Evolutionary conservation across 2,797 vertebrate species (phyloP).

Genomic region (Scolopax bukidnonensis): DNA sequence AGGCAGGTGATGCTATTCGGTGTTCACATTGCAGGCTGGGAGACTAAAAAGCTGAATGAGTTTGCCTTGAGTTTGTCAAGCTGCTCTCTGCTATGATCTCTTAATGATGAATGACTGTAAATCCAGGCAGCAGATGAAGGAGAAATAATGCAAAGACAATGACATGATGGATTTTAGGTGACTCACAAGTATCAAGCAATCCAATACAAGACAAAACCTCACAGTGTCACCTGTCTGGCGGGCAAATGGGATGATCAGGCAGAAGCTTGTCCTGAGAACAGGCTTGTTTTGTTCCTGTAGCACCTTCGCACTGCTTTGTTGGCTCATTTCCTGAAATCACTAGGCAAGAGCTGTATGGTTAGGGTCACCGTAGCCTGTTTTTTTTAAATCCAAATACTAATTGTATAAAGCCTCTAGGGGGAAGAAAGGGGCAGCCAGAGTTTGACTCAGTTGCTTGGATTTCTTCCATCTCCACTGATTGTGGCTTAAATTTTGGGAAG

Average conservation of each 20-base stretch:
- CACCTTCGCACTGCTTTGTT: neutral
- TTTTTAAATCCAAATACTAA: neutral
- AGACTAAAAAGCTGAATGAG: neutral
- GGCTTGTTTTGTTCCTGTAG: neutral
- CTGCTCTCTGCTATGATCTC: neutral
- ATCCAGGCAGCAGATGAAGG: neutral
- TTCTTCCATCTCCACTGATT: neutral
- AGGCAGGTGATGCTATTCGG: neutral
- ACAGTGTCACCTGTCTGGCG: neutral
- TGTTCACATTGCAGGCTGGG: neutral
- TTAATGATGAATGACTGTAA: constrained; percentile 30
- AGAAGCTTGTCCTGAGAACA: neutral
- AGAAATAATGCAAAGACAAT: neutral
- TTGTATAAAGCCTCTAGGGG: neutral
- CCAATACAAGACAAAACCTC: neutral
- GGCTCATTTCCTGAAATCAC: neutral
- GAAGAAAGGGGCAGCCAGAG: neutral
- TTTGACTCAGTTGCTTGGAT: fast-evolving
- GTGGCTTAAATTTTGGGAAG: neutral
- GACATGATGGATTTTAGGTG: constrained; percentile 15
- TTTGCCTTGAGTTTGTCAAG: constrained; percentile 8
- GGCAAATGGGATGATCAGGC: neutral
- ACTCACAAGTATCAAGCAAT: neutral
- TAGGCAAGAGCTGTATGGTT: neutral
- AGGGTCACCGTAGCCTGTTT: neutral